Evolutionary conservation across 2,888 invertebrate genomes (phyloP).

Genomic region (Doris montereyensis): DNA sequence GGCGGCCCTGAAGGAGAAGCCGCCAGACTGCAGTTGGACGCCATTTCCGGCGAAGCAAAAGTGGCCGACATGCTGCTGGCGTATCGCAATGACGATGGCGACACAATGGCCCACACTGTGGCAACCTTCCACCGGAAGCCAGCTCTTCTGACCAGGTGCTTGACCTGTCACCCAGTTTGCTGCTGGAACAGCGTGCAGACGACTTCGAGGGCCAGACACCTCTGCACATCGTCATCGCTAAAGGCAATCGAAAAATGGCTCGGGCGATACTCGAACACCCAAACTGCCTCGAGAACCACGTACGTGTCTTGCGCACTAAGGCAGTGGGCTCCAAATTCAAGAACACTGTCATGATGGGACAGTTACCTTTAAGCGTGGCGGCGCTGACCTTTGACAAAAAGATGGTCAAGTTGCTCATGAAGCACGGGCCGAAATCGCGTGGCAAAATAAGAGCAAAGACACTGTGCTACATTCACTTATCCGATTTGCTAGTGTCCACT

Average conservation of each 20-base stretch:
- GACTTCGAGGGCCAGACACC: slow-evolving; percentile 51
- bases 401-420: slow-evolving; percentile 46
- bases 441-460: slow-evolving; percentile 56
- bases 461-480: slow-evolving; percentile 47
- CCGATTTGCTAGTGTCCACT: no score
- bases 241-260: slow-evolving; percentile 43
- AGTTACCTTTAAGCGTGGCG: slow-evolving; percentile 54
- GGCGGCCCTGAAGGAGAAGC: background rate
- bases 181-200: slow-evolving; percentile 15
- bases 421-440: slow-evolving; percentile 42
- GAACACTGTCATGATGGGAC: slow-evolving; percentile 56
- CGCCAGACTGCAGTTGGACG: background rate
- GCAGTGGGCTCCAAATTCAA: slow-evolving; percentile 51
- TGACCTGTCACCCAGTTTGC: slow-evolving; percentile 24
- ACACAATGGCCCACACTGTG: slow-evolving; percentile 26
- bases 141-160: background rate
- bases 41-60: background rate
- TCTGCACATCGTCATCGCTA: slow-evolving; percentile 50
- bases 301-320: background rate
- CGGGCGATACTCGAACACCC: slow-evolving; percentile 33
- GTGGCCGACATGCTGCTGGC: background rate
- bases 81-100: slow-evolving; percentile 34
- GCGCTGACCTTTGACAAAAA: slow-evolving; percentile 49
- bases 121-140: slow-evolving; percentile 24
- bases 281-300: background rate